Conservation (phyloP, 2,888 invertebrate species). For the Drosophila histrio region DNA sequence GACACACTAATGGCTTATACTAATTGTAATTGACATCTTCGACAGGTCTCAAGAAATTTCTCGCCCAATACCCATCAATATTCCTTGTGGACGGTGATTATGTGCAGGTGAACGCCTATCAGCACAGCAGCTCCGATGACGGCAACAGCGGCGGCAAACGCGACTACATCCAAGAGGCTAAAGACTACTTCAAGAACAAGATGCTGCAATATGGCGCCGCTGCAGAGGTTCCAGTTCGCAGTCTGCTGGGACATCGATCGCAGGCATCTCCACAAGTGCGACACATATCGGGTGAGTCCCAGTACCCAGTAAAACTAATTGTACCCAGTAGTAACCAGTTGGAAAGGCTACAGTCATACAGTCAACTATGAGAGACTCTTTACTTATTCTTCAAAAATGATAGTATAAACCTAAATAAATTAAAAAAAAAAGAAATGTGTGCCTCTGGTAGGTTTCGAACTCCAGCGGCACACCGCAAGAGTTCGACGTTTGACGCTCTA, state of each 20-base stretch:
- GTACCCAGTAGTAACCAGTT: no score
- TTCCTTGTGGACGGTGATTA: constrained; percentile 97
- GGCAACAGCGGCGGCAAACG: constrained; percentile 87
- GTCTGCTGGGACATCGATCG: constrained; percentile 97
- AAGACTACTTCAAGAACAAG: constrained; percentile 98
- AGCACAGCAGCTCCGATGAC: constrained; percentile 87
- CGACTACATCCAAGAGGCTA: constrained; percentile 97
- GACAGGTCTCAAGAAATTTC: constrained; percentile 95
- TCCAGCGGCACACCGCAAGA: no score
- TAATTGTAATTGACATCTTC: constrained; percentile 68
- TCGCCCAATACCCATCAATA: constrained; percentile 97
- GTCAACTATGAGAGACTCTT: no score
- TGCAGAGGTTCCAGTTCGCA: constrained; percentile 98
- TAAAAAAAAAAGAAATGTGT: no score
- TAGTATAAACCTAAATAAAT: no score
- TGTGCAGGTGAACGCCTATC: constrained; percentile 93
- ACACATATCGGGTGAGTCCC: constrained; percentile 93
- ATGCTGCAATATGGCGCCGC: constrained; percentile 97
- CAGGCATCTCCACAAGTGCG: constrained; percentile 98
- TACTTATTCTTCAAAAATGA: no score
- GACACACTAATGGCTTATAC: constrained; percentile 55
- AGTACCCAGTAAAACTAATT: no score
- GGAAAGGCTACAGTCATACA: no score
- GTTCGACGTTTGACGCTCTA: no score
- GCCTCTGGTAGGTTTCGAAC: no score